Base-by-base conservation (phyloP, 2,113 vertebrate species). In the Prochilodus magdalenae region DNA sequence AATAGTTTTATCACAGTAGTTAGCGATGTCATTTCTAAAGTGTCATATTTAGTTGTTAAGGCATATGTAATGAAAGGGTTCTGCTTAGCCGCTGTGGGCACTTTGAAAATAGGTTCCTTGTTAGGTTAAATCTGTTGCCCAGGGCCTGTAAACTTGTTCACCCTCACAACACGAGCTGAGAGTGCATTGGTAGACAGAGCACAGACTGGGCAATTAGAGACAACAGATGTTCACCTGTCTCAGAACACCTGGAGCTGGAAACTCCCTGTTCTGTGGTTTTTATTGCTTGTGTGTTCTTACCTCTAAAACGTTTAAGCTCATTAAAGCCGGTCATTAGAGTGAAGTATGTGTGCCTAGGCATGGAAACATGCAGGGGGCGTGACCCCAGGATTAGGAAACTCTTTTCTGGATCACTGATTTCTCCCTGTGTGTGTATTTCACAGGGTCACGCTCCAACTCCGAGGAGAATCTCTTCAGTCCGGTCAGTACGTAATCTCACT, bases 401-500 rank as follows among this genome's bases (percentile, higher is more conserved):
- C 40, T 44, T 44, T 44, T 44, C 40, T 44, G 11, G 11, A 1
- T 11, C 40, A 44, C 5, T 44, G 8, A 44, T 44, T 44, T 44
- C 40, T 51, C 14, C 3, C 1, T 47, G 7, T 66, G 26, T 60
- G 30, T 49, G 11, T 76, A 29, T 94, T 10, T 44, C 40, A 44
- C 40, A 44, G 94, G 87, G 73, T 93, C 85, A 4, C 24, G 53
- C 33, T 94, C 80, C 57, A 93, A 87, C 81, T 95, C 93, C 12
- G 93, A 95, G 30, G 93, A 95, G 78, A 92, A 92, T 71, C 89
- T 93, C 2, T 36, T 88, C 44, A 82, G 26, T 0, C 87, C 84
- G 0, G 94, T 95, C 69, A 92, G 91, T 90, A 75, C 11, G 5
- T 10, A 44, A 44, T 8, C 4, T 10, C 40, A 44, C 40, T 8